Evolutionary conservation across 2,113 vertebrate species (phyloP), one percentile per base, ranked within the genome.

Genomic region (Lagopus leucura): DNA sequence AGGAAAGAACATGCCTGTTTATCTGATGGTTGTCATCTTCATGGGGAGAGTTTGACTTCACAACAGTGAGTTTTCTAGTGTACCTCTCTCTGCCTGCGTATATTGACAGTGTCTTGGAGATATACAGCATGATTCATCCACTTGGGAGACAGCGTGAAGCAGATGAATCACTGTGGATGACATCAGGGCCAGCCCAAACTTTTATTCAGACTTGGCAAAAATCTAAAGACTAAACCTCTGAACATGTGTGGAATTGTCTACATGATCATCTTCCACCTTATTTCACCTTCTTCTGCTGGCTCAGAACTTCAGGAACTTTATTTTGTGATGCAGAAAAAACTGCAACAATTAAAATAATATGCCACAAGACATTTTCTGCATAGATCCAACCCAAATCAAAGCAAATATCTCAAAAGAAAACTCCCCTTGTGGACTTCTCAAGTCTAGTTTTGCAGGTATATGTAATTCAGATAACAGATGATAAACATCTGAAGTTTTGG

Each of bases 371-470:
- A 13, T 75, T 90, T 88, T 93, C 63, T 70, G 70, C 45, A 63
- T 34, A 87, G 60, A 92, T 85, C 60, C 27, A 84, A 89, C 8
- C 5, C 25, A 78, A 92, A 95, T 77, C 54, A 88, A 90, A 96
- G 71, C n/a, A 74, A 79, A 93, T 86, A 58, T 20, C 65, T 88
- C 57, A 75, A 72, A 94, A 82, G 60, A 78, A 93, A 81, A 43
- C n/a, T 52, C 64, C 22, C 94, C 45, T 18, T 76, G 15, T 77
- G 50, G 86, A 86, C 80, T 42, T 42, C 27, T 77, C 63, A 82
- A 70, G 64, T 43, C 50, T n/a, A 80, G 60, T 66, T 93, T 87
- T 67, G 63, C 66, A 92, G 24, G 88, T 83, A 80, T 42, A 47
- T 83, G 75, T 87, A 88, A 79, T 89, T 79, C 83, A 90, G 86